Evolutionary conservation across 2,113 vertebrate species (phyloP).

Genomic region (Hucho hucho): DNA sequence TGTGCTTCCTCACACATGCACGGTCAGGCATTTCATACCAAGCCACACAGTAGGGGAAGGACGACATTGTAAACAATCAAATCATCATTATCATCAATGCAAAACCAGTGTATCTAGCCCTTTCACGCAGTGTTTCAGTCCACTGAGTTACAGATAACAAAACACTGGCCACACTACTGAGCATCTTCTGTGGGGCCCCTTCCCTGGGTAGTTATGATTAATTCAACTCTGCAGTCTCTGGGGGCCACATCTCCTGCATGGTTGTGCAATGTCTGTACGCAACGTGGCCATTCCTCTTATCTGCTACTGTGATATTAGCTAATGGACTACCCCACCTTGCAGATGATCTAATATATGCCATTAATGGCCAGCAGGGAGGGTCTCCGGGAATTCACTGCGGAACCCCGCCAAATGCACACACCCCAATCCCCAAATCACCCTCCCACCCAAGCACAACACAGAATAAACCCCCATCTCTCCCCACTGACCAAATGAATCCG

Average conservation of each 20-base stretch:
- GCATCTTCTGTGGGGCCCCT: not conserved
- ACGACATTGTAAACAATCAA: not conserved
- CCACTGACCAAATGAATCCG: not conserved
- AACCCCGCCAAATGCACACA: not conserved
- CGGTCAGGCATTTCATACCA: not conserved
- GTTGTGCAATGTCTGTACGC: constrained; percentile 66
- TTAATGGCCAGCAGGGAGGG: constrained; percentile 41
- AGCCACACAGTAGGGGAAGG: not conserved
- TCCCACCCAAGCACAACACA: not conserved
- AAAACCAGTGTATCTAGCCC: not conserved
- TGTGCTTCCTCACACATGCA: not conserved
- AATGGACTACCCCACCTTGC: constrained; percentile 58
- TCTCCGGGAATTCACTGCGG: constrained; percentile 4
- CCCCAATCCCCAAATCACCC: not conserved
- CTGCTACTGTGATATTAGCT: constrained; percentile 56
- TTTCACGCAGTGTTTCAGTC: not conserved
- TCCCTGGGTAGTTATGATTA: constrained; percentile 53
- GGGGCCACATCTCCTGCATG: constrained; percentile 67
- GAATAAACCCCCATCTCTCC: not conserved
- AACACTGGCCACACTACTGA: not conserved
- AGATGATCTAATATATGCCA: constrained; percentile 70
- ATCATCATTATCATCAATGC: not conserved
- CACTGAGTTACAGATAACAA: not conserved
- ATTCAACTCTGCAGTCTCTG: constrained; percentile 57
- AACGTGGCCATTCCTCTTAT: constrained; percentile 57